phyloP scores from a whole-genome alignment of 1,140 invertebrate genomes.

The Diprion similis region DNA sequence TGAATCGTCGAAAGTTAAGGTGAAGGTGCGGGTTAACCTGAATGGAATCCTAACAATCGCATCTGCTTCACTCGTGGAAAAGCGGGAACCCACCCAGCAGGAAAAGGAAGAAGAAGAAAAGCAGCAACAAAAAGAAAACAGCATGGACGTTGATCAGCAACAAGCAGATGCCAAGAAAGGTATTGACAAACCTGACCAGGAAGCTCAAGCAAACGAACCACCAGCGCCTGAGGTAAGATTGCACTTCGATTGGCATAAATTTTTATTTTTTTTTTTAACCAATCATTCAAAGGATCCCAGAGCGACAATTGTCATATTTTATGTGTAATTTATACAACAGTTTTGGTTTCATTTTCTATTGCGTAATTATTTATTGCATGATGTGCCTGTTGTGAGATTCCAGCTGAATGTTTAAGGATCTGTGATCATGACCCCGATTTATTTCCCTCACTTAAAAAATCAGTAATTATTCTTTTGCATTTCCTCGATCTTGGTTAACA shows the following conservation, averaged over 20 bases:
- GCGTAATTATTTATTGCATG: no score
- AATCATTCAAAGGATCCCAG: not conserved
- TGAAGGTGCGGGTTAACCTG: constrained; percentile 92
- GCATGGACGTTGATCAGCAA: constrained; percentile 49
- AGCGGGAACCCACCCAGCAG: constrained; percentile 71
- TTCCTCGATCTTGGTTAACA: no score
- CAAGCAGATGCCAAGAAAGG: constrained; percentile 53
- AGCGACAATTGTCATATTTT: not conserved
- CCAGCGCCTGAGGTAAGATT: constrained; percentile 60
- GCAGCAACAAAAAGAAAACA: constrained; percentile 59
- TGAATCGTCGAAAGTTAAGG: constrained; percentile 91
- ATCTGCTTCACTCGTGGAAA: constrained; percentile 86
- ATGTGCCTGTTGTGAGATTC: no score
- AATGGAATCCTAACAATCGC: constrained; percentile 91
- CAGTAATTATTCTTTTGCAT: no score
- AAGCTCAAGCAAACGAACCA: constrained; percentile 59
- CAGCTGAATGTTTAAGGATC: no score
- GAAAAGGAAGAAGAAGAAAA: constrained; percentile 65
- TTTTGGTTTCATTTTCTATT: no score
- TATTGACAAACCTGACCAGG: constrained; percentile 54
- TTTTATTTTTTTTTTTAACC: constrained; percentile 6
- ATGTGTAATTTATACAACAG: no score
- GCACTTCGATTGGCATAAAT: not conserved
- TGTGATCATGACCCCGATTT: no score
- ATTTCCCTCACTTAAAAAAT: no score